Evolutionary conservation across 2,113 vertebrate species (phyloP), one percentile per base, ranked within the genome.

Genomic region (Aythya baeri): DNA sequence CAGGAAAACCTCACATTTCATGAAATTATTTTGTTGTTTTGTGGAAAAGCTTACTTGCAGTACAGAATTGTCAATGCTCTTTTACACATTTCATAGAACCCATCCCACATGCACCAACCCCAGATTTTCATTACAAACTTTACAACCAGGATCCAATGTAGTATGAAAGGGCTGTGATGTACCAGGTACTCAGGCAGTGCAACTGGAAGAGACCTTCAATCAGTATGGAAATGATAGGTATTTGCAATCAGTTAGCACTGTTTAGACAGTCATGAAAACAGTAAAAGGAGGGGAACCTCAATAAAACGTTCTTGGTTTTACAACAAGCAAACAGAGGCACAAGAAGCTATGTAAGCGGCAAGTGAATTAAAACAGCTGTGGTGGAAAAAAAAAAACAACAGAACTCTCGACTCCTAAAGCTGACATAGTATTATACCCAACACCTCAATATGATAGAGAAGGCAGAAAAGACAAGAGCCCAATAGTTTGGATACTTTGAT

Each of bases 381-480:
- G 8, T 65, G 46, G 46, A 41, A 59, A 76, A 21, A 41, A 61
- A 78, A 71, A 34, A 34, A 34, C 34, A 34, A 11, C 9, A 83
- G 46, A 85, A 41, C 7, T 58, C 62, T 22, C 3, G 25, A 32
- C 6, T 80, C 27, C 31, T 54, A 44, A 1, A 59, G 26, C 2
- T 1, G 29, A 31, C 5, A 1, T 9, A 15, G 32, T 13, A 3
- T n/a, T 44, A 8, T 6, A 31, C 23, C 2, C 32, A 67, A 17
- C 4, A 15, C 7, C 43, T 55, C 52, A 23, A 31, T 43, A 11
- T 1, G 22, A 61, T 4, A 21, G 5, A 23, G 54, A 82, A 62
- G 58, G 29, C 9, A 62, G 71, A 41, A 66, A 36, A 26, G 4
- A 7, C 3, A 7, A 22, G 6, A 12, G 9, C 3, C n/a, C 1